A percentile compares a stretch with the other conserved stretches of the same genome.
Evolutionary conservation across 2,113 vertebrate genomes (phyloP).

Genomic region (Cnemophilus loriae): DNA sequence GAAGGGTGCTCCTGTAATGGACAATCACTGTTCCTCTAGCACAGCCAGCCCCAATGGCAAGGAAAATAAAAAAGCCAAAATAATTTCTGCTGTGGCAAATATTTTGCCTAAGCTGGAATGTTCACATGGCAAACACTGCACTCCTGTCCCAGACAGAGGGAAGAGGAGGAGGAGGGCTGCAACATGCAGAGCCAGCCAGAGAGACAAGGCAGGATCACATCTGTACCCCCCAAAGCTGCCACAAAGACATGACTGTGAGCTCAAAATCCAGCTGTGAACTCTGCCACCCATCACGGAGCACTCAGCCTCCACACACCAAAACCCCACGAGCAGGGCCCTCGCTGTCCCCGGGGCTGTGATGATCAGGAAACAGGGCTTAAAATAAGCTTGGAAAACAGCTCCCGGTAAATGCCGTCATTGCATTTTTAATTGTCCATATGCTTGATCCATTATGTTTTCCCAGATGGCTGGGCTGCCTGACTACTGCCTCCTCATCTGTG

Average conservation of each 20-base stretch:
- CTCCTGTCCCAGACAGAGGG: background rate
- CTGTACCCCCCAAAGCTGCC: background rate
- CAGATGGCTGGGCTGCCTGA: background rate
- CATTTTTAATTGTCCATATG: slow-evolving; percentile 36
- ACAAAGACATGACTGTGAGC: background rate
- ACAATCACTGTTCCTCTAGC: background rate
- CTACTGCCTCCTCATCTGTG: background rate
- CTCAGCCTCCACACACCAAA: background rate
- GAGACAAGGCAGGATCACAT: background rate
- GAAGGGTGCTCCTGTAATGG: background rate
- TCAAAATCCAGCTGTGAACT: background rate
- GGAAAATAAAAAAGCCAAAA: background rate
- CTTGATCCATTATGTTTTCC: background rate
- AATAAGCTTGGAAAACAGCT: background rate
- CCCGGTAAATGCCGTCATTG: background rate
- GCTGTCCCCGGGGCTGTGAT: accelerated
- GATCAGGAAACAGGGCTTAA: background rate
- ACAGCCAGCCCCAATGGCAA: background rate
- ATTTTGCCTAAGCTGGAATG: background rate
- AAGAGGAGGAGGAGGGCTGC: background rate
- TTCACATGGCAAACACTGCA: background rate
- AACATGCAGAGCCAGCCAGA: background rate
- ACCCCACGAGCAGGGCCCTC: background rate
- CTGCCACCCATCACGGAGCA: accelerated
- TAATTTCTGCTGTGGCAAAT: background rate